These are phyloP conservation scores for Lophochroa leadbeateri DNA, from an alignment of 2,113 vertebrate genomes.

Conservation along the genomic window DNA sequence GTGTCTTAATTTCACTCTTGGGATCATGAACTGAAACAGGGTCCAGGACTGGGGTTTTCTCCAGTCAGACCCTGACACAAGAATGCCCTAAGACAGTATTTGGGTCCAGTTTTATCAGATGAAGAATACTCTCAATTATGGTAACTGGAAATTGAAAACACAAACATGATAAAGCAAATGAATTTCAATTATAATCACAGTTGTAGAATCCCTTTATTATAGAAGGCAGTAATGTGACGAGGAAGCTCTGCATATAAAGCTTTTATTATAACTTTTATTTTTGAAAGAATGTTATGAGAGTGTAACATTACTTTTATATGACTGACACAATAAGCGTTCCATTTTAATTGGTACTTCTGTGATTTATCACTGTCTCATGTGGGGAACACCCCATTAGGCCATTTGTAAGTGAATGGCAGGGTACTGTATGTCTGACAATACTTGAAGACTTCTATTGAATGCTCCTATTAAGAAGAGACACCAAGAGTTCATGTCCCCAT, in stretches of 20 bases:
- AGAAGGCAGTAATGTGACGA: not conserved
- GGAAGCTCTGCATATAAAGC: slow-evolving; percentile 28
- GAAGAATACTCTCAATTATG: not conserved
- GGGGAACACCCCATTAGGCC: slow-evolving; percentile 30
- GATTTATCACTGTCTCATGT: slow-evolving; percentile 63
- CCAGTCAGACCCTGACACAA: not conserved
- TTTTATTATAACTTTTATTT: slow-evolving; percentile 66
- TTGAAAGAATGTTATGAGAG: slow-evolving; percentile 54
- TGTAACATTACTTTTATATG: slow-evolving; percentile 51
- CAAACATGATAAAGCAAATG: slow-evolving; percentile 11
- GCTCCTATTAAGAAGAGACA: slow-evolving; percentile 7
- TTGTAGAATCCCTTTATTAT: not conserved
- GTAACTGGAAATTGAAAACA: not conserved
- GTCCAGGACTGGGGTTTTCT: not conserved
- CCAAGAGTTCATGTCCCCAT: slow-evolving; percentile 35
- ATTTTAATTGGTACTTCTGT: slow-evolving; percentile 76
- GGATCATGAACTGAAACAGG: not conserved
- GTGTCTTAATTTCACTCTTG: not conserved
- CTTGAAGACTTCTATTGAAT: slow-evolving; percentile 55
- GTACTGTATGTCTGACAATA: slow-evolving; percentile 47
- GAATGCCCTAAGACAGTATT: not conserved
- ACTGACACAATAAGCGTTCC: slow-evolving; percentile 41
- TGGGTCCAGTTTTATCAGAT: not conserved
- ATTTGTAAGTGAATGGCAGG: slow-evolving; percentile 65
- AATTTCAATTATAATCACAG: slow-evolving; percentile 22